A percentile compares a stretch with the other conserved stretches of the same genome.
Evolutionary conservation across 2,888 invertebrate genomes (phyloP).

Genomic region (Nomada fucata): DNA sequence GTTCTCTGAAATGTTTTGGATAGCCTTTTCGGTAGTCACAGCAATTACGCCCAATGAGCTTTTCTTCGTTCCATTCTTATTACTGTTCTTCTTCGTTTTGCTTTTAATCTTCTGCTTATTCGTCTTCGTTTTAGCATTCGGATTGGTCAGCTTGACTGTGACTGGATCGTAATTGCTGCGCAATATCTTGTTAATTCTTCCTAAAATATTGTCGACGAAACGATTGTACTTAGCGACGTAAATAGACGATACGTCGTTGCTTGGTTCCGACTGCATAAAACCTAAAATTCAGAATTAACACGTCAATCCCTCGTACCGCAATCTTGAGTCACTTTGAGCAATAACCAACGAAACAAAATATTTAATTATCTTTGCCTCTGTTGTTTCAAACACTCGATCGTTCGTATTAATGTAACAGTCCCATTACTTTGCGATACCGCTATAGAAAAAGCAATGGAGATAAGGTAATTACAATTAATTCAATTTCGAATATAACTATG

Average conservation of each 20-base stretch:
- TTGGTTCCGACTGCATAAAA: slow-evolving; percentile 81
- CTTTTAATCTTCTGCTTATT: slow-evolving; percentile 82
- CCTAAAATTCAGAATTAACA: slow-evolving; percentile 80
- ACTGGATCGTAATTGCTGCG: slow-evolving; percentile 93
- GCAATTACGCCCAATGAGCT: slow-evolving; percentile 25
- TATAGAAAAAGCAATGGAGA: no score
- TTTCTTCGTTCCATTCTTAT: slow-evolving; percentile 76
- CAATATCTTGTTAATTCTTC: slow-evolving; percentile 92
- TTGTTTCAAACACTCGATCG: background rate
- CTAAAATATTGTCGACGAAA: slow-evolving; percentile 93
- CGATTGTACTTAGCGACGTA: slow-evolving; percentile 93
- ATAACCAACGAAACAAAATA: background rate
- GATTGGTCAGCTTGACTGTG: slow-evolving; percentile 89
- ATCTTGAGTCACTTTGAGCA: background rate
- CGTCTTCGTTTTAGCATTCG: slow-evolving; percentile 86
- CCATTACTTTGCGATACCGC: no score
- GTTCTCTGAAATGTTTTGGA: slow-evolving; percentile 25
- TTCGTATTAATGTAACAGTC: background rate
- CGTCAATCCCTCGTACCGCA: background rate
- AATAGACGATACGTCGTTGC: slow-evolving; percentile 87
- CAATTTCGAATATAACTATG: background rate
- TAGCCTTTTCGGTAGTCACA: slow-evolving; percentile 26
- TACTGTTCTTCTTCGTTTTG: slow-evolving; percentile 73
- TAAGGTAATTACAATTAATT: no score
- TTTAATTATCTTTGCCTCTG: background rate